phyloP scores from a whole-genome alignment of 2,797 vertebrate genomes.

The Calcarius lapponicus region DNA sequence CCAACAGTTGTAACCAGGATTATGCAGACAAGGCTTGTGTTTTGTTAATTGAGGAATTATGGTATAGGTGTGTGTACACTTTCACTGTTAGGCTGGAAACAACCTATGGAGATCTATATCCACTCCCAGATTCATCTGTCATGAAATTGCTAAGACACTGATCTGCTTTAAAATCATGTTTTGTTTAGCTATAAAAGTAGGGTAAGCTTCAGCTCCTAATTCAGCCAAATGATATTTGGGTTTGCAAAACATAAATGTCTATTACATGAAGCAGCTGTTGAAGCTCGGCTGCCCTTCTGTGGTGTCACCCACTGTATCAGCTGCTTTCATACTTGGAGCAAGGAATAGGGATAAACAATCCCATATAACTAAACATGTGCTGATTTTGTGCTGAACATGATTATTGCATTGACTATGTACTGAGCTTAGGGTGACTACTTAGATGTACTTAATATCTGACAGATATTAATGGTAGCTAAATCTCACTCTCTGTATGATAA shows the following conservation, averaged over 20 bases:
- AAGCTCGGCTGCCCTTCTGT: background rate
- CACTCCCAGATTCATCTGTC: background rate
- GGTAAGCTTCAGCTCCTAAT: background rate
- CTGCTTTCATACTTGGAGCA: background rate
- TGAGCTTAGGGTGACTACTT: background rate
- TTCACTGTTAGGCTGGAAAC: background rate
- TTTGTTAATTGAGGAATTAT: background rate
- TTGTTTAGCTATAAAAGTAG: background rate
- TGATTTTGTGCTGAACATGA: background rate
- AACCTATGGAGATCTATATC: background rate
- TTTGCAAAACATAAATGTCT: background rate
- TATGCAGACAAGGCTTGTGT: background rate
- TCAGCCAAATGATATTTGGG: background rate
- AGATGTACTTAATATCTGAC: background rate
- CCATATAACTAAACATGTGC: background rate
- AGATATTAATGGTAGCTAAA: background rate
- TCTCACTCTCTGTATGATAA: background rate
- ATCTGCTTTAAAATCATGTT: background rate
- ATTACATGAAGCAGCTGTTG: accelerated
- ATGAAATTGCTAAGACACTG: background rate
- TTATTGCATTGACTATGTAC: background rate
- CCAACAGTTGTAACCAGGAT: background rate
- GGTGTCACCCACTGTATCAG: background rate
- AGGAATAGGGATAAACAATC: background rate
- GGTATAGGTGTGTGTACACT: accelerated